These are phyloP conservation scores for Limnephilus lunatus DNA, from an alignment of 2,888 invertebrate genomes.

Conservation along the genomic window DNA sequence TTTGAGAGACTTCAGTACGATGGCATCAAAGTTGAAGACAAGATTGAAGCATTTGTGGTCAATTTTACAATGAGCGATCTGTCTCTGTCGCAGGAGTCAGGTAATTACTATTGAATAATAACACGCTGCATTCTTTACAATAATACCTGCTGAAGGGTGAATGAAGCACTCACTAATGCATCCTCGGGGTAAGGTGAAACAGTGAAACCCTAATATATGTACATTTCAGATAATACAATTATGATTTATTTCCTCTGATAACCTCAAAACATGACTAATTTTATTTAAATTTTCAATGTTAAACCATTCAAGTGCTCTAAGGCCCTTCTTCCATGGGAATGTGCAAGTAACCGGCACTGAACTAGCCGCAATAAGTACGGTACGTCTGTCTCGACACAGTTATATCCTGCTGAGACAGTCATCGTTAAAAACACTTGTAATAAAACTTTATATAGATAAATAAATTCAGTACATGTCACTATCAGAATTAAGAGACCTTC, in stretches of 20 bases:
- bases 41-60: slow-evolving; percentile 36
- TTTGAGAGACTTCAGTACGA: slow-evolving; percentile 36
- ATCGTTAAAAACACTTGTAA: too few relatives aligned
- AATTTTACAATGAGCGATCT: slow-evolving; percentile 44
- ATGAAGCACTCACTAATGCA: neutral
- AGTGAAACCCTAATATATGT: neutral
- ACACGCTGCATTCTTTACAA: neutral
- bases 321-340: too few relatives aligned
- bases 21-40: slow-evolving; percentile 31
- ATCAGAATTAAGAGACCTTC: too few relatives aligned
- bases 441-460: too few relatives aligned
- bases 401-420: too few relatives aligned
- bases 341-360: too few relatives aligned
- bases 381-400: too few relatives aligned
- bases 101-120: slow-evolving; percentile 36
- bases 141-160: neutral
- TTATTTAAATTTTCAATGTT: neutral
- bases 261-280: neutral
- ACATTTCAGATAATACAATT: neutral
- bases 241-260: too few relatives aligned
- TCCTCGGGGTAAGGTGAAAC: neutral
- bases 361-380: too few relatives aligned
- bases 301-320: neutral
- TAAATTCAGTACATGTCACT: too few relatives aligned
- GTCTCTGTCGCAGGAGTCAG: neutral